Conservation (phyloP, 2,888 invertebrate genomes). For the Strigamia maritima region DNA sequence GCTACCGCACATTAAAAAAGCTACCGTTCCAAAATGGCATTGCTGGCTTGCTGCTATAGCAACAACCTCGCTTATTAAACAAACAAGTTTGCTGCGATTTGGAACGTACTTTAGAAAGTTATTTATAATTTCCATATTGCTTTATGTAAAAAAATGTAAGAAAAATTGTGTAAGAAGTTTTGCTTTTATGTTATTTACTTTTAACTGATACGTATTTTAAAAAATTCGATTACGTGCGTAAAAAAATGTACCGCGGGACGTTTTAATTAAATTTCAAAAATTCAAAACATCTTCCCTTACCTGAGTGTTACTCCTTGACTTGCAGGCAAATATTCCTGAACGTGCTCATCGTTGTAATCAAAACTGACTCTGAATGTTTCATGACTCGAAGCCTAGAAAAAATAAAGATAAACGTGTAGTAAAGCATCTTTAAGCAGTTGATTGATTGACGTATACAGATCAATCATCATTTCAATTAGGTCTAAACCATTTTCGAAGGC, state of each 20-base stretch:
- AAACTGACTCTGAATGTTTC: slow-evolving; percentile 36
- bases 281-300: slow-evolving; percentile 1
- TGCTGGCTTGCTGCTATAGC: no score
- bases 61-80: no score
- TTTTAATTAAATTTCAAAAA: neutral
- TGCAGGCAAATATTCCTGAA: slow-evolving; percentile 36
- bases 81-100: no score
- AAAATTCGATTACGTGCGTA: neutral
- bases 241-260: neutral
- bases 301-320: slow-evolving; percentile 30
- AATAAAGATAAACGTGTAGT: slow-evolving; percentile 5
- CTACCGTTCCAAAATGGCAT: no score
- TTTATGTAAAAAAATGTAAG: neutral
- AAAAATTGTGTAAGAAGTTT: no score
- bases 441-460: neutral
- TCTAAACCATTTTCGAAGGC: neutral
- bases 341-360: slow-evolving; percentile 36
- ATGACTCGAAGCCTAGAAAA: slow-evolving; percentile 26
- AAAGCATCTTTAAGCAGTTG: neutral
- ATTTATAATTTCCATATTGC: neutral
- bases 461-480: neutral
- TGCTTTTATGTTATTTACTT: no score
- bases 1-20: no score
- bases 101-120: no score
- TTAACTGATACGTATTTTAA: neutral